Evolutionary conservation across 2,113 vertebrate species (phyloP).

Genomic region (Entomyzon cyanotis): DNA sequence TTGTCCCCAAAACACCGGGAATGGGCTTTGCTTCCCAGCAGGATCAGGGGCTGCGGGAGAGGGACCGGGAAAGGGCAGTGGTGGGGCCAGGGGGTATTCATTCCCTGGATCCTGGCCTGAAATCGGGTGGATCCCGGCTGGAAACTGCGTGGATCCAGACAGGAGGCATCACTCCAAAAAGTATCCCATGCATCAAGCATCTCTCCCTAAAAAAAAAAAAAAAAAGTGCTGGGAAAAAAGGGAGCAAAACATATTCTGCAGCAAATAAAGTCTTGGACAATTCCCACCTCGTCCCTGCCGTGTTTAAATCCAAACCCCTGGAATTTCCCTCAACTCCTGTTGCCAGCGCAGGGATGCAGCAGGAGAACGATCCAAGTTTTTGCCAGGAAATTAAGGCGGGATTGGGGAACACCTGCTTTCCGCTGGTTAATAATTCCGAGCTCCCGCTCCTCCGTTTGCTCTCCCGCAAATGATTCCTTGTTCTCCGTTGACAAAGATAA

Average conservation of each 20-base stretch:
- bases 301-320: constrained; percentile 39
- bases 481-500: constrained; percentile 98
- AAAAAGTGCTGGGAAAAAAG: neutral
- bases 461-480: constrained; percentile 91
- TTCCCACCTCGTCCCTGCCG: neutral
- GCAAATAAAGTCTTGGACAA: neutral
- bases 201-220: too few species aligned
- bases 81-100: too few species aligned
- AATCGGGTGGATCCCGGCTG: neutral
- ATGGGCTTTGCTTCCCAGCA: neutral
- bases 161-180: neutral
- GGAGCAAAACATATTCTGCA: neutral
- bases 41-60: neutral
- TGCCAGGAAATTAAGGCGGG: constrained; percentile 79
- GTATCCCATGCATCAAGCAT: accelerated
- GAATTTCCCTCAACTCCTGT: constrained; percentile 53
- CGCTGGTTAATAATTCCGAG: constrained; percentile 78
- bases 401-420: constrained; percentile 88
- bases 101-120: neutral
- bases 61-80: neutral
- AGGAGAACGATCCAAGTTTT: constrained; percentile 82
- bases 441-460: constrained; percentile 88
- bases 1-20: neutral
- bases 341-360: constrained; percentile 75
- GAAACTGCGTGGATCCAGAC: neutral